Percentiles rank a stretch among this genome's conserved stretches.
Conservation (phyloP, 1,140 invertebrate species). For the Idris sp. region DNA sequence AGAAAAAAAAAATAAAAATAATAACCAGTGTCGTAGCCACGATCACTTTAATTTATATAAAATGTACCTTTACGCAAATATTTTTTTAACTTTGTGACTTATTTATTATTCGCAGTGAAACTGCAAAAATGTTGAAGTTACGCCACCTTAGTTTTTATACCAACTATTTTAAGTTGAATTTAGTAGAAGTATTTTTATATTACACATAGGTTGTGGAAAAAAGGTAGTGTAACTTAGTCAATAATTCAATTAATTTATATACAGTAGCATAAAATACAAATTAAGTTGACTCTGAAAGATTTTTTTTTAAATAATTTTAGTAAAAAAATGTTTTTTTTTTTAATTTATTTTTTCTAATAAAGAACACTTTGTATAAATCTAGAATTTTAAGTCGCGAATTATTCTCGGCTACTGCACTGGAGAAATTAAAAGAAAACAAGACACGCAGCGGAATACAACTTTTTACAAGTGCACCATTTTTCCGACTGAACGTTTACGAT, state of each 20-base stretch:
- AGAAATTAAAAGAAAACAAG: constrained; percentile 40
- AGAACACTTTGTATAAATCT: constrained; percentile 2
- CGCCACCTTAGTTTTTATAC: constrained; percentile 30
- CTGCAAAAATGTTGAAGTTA: constrained; percentile 21
- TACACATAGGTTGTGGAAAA: constrained; percentile 31
- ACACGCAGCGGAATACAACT: constrained; percentile 41
- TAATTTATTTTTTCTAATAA: no score
- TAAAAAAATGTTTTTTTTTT: no score
- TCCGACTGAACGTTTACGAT: constrained; percentile 33
- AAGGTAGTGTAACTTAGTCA: constrained; percentile 13
- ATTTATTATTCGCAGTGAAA: constrained; percentile 20
- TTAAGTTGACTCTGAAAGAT: background rate
- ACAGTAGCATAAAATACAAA: no score
- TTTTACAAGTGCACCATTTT: constrained; percentile 47
- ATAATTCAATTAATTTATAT: no score
- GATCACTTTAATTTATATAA: constrained; percentile 13
- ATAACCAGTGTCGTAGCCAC: constrained; percentile 39
- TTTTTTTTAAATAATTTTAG: no score
- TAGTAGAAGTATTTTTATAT: constrained; percentile 32
- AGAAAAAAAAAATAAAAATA: constrained; percentile 1
- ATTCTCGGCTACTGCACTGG: constrained; percentile 44
- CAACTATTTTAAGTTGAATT: constrained; percentile 23
- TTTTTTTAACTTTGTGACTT: constrained; percentile 29
- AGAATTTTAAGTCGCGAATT: constrained; percentile 27
- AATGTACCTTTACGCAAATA: constrained; percentile 18